Percentiles rank a stretch among this genome's conserved stretches.
phyloP scores from a whole-genome alignment of 2,797 vertebrate genomes.

The Nannoperca australis region DNA sequence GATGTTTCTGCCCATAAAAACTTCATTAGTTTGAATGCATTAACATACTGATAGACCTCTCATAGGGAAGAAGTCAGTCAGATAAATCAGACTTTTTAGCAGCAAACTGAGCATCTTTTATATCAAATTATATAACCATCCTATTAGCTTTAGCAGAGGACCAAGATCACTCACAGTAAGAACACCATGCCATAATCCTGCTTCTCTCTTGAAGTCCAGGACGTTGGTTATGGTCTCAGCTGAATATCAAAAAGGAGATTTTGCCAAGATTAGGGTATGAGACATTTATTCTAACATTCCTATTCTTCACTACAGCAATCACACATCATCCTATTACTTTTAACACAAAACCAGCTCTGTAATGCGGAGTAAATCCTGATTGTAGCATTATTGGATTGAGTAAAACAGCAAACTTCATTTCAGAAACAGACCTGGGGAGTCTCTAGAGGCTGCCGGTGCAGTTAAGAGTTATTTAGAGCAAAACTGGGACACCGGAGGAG shows the following conservation, averaged over 20 bases:
- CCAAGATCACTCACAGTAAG: slow-evolving; percentile 88
- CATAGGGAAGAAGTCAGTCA: slow-evolving; percentile 4
- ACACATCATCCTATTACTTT: neutral
- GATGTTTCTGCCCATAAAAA: slow-evolving; percentile 20
- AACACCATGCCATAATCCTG: slow-evolving; percentile 96
- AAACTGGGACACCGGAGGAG: slow-evolving; percentile 70
- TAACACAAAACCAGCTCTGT: neutral
- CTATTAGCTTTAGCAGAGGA: slow-evolving; percentile 15
- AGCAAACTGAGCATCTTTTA: slow-evolving; percentile 24
- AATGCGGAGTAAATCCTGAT: slow-evolving; percentile 17
- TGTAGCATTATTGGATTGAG: slow-evolving; percentile 5
- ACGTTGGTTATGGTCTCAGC: slow-evolving; percentile 96
- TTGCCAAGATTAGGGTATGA: slow-evolving; percentile 19
- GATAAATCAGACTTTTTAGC: slow-evolving; percentile 23
- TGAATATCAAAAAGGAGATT: slow-evolving; percentile 72
- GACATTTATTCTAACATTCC: slow-evolving; percentile 5
- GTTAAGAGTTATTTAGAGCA: slow-evolving; percentile 67
- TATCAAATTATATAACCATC: slow-evolving; percentile 17
- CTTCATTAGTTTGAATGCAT: slow-evolving; percentile 37
- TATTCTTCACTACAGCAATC: neutral
- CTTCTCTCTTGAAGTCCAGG: slow-evolving; percentile 97
- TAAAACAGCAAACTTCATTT: slow-evolving; percentile 35
- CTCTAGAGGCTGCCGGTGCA: slow-evolving; percentile 45
- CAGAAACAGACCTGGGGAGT: slow-evolving; percentile 46
- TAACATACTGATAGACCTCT: slow-evolving; percentile 34